Base-by-base conservation (phyloP, 2,113 vertebrate species). In the Zonotrichia leucophrys region DNA sequence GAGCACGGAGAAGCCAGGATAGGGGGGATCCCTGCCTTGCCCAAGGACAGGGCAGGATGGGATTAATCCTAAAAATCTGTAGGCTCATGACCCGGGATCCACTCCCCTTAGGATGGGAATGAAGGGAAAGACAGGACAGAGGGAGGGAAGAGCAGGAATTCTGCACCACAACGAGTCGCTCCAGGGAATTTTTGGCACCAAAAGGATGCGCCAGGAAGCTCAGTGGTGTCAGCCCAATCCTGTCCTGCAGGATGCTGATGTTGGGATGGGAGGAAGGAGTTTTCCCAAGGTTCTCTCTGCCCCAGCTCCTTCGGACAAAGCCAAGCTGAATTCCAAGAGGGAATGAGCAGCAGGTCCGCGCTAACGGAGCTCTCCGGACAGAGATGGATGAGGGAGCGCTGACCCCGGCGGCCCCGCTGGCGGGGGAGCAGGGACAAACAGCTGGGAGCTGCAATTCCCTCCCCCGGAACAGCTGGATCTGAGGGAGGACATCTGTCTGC, bases 401-500 rank as follows among this genome's bases (percentile, higher is more conserved):
- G 96, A 97, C 95, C 95, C 81, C 13, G 0, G 27, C 3, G 2
- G 83, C 90, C 83, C 83, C 6, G 80, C 94, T 94, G 95, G 95
- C 95, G 84, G 92, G 64, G 73, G 68, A 94, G 95, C 86, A 7
- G 86, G 75, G 94, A 94, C 92, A 75, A 83, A 85, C 96, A 96
- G 95, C 96, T 96, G 96, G 96, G 59, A 76, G 76, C 68, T 75
- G 77, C 94, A 92, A 75, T 64, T 46, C 24, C 92, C 94, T 94
- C 89, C 95, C 80, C 89, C 3, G 1, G 87, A 95, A 93, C 96
- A 97, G 92, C 96, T 97, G 96, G 96, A 93, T 90, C 50, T 59
- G 89, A 94, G 89, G 91, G 94, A 97, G 94, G 47, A 96, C 96
- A 97, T 95, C 93, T 95, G 96, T 94, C 59, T 0, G 39, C 96